Conservation (phyloP, 1,140 invertebrate genomes). For the Drosophila rufa region DNA sequence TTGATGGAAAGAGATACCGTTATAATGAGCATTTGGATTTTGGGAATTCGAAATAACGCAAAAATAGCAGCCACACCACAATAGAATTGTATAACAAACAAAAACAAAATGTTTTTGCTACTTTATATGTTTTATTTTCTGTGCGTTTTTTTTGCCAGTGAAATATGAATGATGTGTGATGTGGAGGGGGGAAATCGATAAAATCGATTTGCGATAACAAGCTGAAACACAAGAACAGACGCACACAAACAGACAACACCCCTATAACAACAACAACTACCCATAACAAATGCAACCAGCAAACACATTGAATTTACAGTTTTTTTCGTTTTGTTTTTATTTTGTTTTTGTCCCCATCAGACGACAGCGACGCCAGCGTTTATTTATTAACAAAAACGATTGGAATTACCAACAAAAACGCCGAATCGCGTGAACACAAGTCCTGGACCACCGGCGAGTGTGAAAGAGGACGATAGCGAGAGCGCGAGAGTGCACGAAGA, state of each 20-base stretch:
- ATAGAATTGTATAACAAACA: slow-evolving; percentile 72
- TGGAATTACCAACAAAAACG: slow-evolving; percentile 39
- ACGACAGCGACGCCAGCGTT: slow-evolving; percentile 53
- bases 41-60: slow-evolving; percentile 43
- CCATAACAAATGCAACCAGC: slow-evolving; percentile 18
- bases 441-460: slow-evolving; percentile 37
- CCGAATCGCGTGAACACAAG: slow-evolving; percentile 16
- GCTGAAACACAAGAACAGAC: background rate
- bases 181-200: slow-evolving; percentile 64
- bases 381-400: slow-evolving; percentile 49
- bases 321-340: slow-evolving; percentile 56
- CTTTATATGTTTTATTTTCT: slow-evolving; percentile 4
- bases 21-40: slow-evolving; percentile 57
- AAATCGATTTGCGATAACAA: slow-evolving; percentile 70
- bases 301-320: slow-evolving; percentile 41
- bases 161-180: slow-evolving; percentile 27
- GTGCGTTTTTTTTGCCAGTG: slow-evolving; percentile 15
- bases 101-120: slow-evolving; percentile 34
- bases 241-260: slow-evolving; percentile 15
- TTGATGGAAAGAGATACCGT: slow-evolving; percentile 52
- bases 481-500: slow-evolving; percentile 20
- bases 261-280: slow-evolving; percentile 7
- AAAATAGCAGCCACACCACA: slow-evolving; percentile 38
- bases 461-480: slow-evolving; percentile 17
- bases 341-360: slow-evolving; percentile 58